Evolutionary conservation across 2,888 invertebrate genomes (phyloP), one percentile per base, ranked within the genome.

Genomic region (Byasa hedistus): DNA sequence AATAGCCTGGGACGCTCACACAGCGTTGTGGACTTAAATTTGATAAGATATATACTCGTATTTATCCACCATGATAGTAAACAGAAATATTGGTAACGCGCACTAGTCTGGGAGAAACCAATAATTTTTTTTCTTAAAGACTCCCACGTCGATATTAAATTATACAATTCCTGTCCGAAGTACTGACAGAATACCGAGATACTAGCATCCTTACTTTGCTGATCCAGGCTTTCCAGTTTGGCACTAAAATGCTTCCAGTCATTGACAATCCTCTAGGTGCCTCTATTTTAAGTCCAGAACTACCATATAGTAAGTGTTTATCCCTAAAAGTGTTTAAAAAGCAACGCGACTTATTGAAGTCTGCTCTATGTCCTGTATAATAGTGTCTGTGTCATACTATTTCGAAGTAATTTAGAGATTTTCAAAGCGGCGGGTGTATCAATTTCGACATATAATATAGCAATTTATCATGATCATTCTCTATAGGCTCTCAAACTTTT

Each of bases 391-490:
- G 51, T 51, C n/a, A 27, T 8, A 58, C 21, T 57, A 12, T 10
- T 57, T 48, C 22, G 52, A 54, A 54, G 12, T 54, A 54, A 10
- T 15, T 3, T 15, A 54, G n/a, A 10, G 48, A n/a, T 48, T n/a
- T 22, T 52, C 12, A 60, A 24, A 23, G 1, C 19, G 2, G 39
- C n/a, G 17, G 24, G 4, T 54, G 3, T 54, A 5, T 32, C 22
- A n/a, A 22, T 52, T 52, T 51, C 64, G 22, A 52, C 64, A 64
- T 8, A 32, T n/a, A 48, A 22, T 15, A 27, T 27, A 44, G 21
- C 24, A 21, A 59, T 59, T 5, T 59, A 59, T 61, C 23, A 58
- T 44, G 54, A 54, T 21, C 27, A 55, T 27, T 2, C 19, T 59
- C 27, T 54, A 61, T 61, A 21, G 39, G 5, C 32, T 15, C 7